Base-by-base conservation (phyloP, 2,113 vertebrate species). In the Calyptomena viridis region DNA sequence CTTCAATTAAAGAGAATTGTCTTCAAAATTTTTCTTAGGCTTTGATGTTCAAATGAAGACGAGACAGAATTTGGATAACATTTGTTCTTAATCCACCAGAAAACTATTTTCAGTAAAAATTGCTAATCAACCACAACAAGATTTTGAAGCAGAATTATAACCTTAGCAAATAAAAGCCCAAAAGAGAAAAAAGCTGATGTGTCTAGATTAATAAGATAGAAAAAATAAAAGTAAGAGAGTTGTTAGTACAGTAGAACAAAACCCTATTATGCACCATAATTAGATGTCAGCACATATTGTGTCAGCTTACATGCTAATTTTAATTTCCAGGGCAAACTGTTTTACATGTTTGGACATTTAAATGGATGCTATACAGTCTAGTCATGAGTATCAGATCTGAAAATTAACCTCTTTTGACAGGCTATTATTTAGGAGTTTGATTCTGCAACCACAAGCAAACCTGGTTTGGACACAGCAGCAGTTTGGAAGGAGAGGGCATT, bases 381-480 rank as follows among this genome's bases (percentile, higher is more conserved):
- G 63, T 49, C 44, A 78, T 17, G 20, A 90, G 42, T 37, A 95
- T 56, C 55, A 86, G 83, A 86, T 42, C 42, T 50, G 68, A 81
- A 92, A 90, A 87, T 86, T 92, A 90, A 89, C 91, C 52, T 87
- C 44, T 64, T 60, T 50, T 84, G 90, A 94, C 93, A 93, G 69
- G 72, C 72, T 93, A 44, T 81, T 84, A 90, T 81, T 94, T 56
- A 92, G 50, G 35, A 90, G 85, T 30, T 74, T 66, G 62, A 94
- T 85, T 82, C 46, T 55, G 63, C 31, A 55, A 22, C 44, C 24
- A 62, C 40, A 56, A 76, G 50, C 12, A 40, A 93, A 73, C 7
- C 40, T 20, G 24, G 21, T 17, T 44, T 76, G 46, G n/a, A 72
- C 37, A 20, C 13, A 52, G 64, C 44, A 91, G n/a, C 12, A 53